Evolutionary conservation across 2,113 vertebrate genomes (phyloP).

Genomic region (Pholis gunnellus): DNA sequence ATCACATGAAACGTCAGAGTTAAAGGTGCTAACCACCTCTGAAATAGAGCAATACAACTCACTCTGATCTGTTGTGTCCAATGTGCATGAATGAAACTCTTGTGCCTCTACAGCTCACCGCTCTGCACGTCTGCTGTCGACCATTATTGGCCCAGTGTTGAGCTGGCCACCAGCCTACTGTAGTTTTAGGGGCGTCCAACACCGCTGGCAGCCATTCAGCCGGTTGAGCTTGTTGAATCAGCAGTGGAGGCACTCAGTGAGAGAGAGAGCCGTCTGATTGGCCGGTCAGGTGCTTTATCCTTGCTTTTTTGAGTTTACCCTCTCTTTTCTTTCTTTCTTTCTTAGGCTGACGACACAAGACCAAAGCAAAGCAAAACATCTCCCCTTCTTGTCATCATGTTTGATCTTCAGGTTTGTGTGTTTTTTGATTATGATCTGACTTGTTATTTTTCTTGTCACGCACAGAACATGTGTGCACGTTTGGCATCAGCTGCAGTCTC

Average conservation of each 20-base stretch:
- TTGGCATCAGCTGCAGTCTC: neutral
- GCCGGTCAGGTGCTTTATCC: neutral
- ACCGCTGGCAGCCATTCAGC: neutral
- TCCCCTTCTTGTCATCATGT: neutral
- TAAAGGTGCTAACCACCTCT: slow-evolving; percentile 11
- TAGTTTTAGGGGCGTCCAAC: neutral
- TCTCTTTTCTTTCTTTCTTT: neutral
- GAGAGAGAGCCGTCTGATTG: neutral
- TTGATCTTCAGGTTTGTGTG: neutral
- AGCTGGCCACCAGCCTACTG: neutral
- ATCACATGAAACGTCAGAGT: neutral
- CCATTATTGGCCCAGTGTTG: neutral
- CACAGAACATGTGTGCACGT: neutral
- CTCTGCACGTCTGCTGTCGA: neutral
- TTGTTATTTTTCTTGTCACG: neutral
- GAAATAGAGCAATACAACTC: neutral
- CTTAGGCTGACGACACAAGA: neutral
- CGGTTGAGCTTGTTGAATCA: neutral
- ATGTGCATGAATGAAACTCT: neutral
- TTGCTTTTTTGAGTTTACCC: neutral
- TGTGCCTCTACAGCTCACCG: no score
- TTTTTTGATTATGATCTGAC: neutral
- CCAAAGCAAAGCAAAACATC: neutral
- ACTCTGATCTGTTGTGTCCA: neutral
- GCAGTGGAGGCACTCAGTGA: neutral